These are phyloP conservation scores for Craniophora ligustri DNA, from an alignment of 2,888 invertebrate species.

Conservation along the genomic window DNA sequence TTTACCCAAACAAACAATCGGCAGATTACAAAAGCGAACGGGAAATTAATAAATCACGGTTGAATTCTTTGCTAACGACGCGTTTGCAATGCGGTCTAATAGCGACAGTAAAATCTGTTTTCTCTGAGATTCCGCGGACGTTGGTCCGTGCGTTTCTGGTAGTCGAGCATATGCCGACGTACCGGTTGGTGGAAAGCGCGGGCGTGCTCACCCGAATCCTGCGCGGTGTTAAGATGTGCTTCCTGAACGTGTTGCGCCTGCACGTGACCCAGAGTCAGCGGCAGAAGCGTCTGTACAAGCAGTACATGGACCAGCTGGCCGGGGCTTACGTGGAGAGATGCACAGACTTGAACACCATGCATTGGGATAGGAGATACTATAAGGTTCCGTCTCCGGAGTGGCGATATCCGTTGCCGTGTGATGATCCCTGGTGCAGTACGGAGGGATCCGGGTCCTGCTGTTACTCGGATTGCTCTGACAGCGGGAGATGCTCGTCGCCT, in stretches of 20 bases:
- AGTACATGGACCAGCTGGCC: conserved; percentile 83
- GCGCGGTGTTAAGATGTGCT: conserved; percentile 83
- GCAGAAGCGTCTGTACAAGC: conserved; percentile 85
- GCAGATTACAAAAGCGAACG: conserved; percentile 51
- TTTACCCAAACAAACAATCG: conserved; percentile 22
- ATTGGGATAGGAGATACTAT: conserved; percentile 73
- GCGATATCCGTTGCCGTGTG: conserved; percentile 74
- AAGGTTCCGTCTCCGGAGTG: conserved; percentile 74
- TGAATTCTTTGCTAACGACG: conserved; percentile 72
- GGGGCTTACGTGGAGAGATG: conserved; percentile 83
- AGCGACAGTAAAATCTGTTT: conserved; percentile 72
- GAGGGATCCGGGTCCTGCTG: conserved; percentile 74
- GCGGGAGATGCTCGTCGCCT: conserved; percentile 83
- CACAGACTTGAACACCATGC: conserved; percentile 71
- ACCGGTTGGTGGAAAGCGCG: conserved; percentile 70
- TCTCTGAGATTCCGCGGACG: conserved; percentile 73
- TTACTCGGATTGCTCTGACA: conserved; percentile 78
- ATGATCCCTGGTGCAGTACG: conserved; percentile 74
- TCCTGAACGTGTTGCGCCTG: conserved; percentile 87
- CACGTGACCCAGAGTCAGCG: conserved; percentile 86
- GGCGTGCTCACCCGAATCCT: conserved; percentile 64
- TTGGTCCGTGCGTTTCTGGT: conserved; percentile 57
- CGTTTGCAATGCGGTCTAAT: conserved; percentile 64
- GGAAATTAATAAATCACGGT: conserved; percentile 64
- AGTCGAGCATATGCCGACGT: conserved; percentile 76